Conservation (phyloP, 1,140 invertebrate species). For the Radopholus similis region DNA sequence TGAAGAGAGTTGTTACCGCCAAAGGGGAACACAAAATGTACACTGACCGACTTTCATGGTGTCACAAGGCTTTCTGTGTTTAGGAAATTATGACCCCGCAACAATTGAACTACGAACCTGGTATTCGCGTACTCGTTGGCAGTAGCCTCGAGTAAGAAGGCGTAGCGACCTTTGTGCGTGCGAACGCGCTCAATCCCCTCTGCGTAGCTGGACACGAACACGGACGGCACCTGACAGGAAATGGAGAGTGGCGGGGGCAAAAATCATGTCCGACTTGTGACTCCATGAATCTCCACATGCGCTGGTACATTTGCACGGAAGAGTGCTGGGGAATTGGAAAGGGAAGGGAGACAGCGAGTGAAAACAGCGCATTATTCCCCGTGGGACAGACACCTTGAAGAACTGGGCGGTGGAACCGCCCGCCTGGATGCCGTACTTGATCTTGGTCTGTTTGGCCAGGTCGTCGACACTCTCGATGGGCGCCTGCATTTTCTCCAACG, state of each 20-base stretch:
- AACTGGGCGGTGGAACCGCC: slow-evolving; percentile 86
- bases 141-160: slow-evolving; percentile 86
- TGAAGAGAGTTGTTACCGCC: too few relatives aligned
- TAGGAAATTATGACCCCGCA: too few relatives aligned
- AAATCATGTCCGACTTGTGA: slow-evolving; percentile 67
- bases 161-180: slow-evolving; percentile 81
- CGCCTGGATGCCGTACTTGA: slow-evolving; percentile 82
- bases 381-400: slow-evolving; percentile 76
- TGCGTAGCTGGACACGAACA: slow-evolving; percentile 75
- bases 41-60: slow-evolving; percentile 81
- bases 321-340: slow-evolving; percentile 65
- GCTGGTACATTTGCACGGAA: slow-evolving; percentile 79
- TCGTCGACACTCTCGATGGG: slow-evolving; percentile 91
- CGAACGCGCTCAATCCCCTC: slow-evolving; percentile 78
- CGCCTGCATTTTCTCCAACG: slow-evolving; percentile 85
- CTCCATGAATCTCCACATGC: slow-evolving; percentile 93
- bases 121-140: slow-evolving; percentile 91
- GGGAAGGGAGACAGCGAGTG: background rate
- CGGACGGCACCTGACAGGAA: slow-evolving; percentile 44
- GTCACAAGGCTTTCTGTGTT: slow-evolving; percentile 80
- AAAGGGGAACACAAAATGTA: too few relatives aligned
- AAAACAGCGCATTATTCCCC: slow-evolving; percentile 6
- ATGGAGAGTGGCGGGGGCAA: background rate
- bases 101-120: too few relatives aligned
- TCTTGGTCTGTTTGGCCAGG: slow-evolving; percentile 85